Evolutionary conservation across 1,140 invertebrate species (phyloP), one percentile per base, ranked within the genome.

Genomic region (Paramacrobiotus metropolitanus): DNA sequence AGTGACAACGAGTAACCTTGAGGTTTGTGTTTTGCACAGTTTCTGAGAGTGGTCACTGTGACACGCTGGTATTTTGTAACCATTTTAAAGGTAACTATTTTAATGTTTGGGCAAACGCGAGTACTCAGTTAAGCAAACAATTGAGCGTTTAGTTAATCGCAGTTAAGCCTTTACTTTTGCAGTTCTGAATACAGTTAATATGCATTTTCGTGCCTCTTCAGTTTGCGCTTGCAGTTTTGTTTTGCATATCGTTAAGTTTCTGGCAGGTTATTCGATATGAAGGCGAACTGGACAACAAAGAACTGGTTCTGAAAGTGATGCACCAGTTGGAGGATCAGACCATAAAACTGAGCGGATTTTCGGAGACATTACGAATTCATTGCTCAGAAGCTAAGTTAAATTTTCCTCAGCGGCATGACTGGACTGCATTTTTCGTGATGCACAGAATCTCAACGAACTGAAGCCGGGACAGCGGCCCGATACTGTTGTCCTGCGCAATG

Each of bases 351-450:
- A 81, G 79, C 65, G 86, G 87, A 21, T 89, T 87, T 69, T 75
- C 81, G 21, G 86, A 88, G 62, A 70, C 80, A 0, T 75, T 93
- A 61, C 86, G 86, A 69, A 78, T 91, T 1, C 80, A 82, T 61
- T 87, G 86, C 21, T 80, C 77, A 2, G 87, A 93, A 75, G 76
- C 82, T 0, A 91, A 89, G 79, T 65, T 82, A 61, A 80, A 82
- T 55, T 92, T 89, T 75, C 90, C 91, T 1, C 82, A 79, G 3
- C 76, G 86, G 30, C 87, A 94, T 70, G 81, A 86, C 59, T 96
- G 91, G 91, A 89, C 95, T 70, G 84, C 86, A 0, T 95, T 87
- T 72, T 97, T 95, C 79, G 90, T 55, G 90, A 96, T 76, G 85
- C 86, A 0, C 85, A 83, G 68, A 83, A 91, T 67, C 93, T 95